phyloP scores from a whole-genome alignment of 2,888 invertebrate species.

The Neocrepidodera transversa region DNA sequence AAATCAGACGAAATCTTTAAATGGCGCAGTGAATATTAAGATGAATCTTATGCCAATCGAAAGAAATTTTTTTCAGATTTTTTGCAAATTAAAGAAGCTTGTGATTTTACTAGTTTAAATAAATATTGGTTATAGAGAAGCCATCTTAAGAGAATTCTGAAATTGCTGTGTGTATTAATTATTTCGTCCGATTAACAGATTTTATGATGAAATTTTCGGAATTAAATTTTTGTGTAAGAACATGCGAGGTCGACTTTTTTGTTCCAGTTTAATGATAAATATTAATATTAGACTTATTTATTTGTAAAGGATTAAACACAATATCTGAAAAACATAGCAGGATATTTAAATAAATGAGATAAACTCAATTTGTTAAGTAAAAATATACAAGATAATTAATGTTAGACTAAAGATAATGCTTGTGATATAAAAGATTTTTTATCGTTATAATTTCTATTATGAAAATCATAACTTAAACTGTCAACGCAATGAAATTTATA shows the following conservation, averaged over 20 bases:
- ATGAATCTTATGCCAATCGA: too few species aligned
- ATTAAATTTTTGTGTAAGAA: conserved; percentile 6
- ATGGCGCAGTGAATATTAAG: too few species aligned
- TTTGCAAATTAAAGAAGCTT: too few species aligned
- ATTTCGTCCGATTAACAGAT: too few species aligned
- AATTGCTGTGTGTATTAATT: too few species aligned
- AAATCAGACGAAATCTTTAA: too few species aligned
- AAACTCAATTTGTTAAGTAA: conserved; percentile 27
- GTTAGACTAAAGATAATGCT: conserved; percentile 23
- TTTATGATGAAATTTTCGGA: too few species aligned
- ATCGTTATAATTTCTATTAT: not conserved
- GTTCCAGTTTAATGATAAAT: conserved; percentile 18
- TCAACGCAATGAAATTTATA: not conserved
- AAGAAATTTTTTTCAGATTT: too few species aligned
- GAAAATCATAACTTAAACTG: conserved; percentile 6
- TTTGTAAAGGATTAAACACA: conserved; percentile 14
- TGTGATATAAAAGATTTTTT: conserved; percentile 15
- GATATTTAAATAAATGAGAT: conserved; percentile 26
- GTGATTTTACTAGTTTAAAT: too few species aligned
- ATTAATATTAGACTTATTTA: conserved; percentile 13
- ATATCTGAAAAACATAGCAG: conserved; percentile 14
- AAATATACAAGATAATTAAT: conserved; percentile 24
- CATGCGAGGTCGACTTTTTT: conserved; percentile 14
- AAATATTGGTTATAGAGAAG: too few species aligned
- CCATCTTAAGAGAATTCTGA: too few species aligned